Evolutionary conservation across 2,113 vertebrate species (phyloP).

Genomic region (Ptilorrhoa leucosticta): DNA sequence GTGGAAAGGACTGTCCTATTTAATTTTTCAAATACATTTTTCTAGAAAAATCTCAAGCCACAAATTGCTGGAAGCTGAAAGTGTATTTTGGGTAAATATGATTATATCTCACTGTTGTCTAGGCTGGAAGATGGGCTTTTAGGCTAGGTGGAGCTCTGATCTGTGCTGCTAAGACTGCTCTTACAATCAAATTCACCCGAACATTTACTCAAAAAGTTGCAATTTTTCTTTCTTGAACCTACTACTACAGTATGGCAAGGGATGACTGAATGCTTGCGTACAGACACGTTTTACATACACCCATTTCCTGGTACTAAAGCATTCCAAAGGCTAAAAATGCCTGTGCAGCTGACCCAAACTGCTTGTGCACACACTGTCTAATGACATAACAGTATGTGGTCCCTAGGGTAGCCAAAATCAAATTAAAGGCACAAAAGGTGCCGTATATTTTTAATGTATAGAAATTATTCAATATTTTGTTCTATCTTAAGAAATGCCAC

Average conservation of each 20-base stretch:
- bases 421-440: neutral
- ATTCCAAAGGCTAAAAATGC: neutral
- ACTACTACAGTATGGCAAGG: neutral
- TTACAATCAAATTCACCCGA: neutral
- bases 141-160: neutral
- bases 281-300: accelerated
- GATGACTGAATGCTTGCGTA: neutral
- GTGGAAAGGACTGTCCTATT: neutral
- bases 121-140: neutral
- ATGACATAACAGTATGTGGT: neutral
- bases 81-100: neutral
- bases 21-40: neutral
- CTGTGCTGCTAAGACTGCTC: neutral
- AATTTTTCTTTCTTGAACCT: neutral
- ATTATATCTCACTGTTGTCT: neutral
- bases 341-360: neutral
- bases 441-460: accelerated
- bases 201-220: accelerated
- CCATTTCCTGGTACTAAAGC: neutral
- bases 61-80: neutral
- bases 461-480: neutral
- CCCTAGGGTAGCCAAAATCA: accelerated
- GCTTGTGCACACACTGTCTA: neutral
- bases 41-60: neutral
- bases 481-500: neutral